Conservation (phyloP, 2,797 vertebrate genomes). For the Rhodeus uyekii region DNA sequence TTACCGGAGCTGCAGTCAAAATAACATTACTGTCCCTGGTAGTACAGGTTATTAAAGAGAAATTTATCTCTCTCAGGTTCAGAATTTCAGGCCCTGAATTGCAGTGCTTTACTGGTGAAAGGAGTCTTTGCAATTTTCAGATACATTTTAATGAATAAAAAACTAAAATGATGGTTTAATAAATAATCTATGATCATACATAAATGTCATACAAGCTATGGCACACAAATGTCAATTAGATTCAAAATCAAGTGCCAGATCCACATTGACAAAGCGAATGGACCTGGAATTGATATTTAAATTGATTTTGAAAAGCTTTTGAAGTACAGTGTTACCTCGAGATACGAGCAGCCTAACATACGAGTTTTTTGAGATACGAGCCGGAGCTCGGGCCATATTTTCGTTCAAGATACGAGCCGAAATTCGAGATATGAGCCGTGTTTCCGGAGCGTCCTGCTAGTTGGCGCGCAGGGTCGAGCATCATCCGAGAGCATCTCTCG, state of each 20-base stretch:
- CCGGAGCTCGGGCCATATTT: no score
- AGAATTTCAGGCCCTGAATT: conserved; percentile 6
- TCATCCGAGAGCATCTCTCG: no score
- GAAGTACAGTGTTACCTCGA: no score
- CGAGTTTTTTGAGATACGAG: no score
- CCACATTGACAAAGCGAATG: not conserved
- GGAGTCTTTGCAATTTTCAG: not conserved
- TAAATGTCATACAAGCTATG: not conserved
- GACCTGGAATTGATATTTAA: not conserved
- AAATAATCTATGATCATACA: not conserved
- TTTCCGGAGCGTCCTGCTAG: no score
- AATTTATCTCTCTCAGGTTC: conserved; percentile 32
- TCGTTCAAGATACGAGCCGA: no score
- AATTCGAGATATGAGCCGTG: no score
- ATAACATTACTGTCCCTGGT: conserved; percentile 53
- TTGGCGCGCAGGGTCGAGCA: no score
- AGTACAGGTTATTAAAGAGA: conserved; percentile 51
- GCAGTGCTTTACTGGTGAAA: conserved; percentile 16
- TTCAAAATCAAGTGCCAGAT: not conserved
- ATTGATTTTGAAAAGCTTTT: no score
- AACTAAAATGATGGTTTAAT: not conserved
- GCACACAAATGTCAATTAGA: not conserved
- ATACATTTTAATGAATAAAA: not conserved
- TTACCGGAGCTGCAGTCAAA: conserved; percentile 51
- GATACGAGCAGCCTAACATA: no score